Evolutionary conservation across 2,797 vertebrate species (phyloP).

Genomic region (Xiphorhynchus erythropygius): DNA sequence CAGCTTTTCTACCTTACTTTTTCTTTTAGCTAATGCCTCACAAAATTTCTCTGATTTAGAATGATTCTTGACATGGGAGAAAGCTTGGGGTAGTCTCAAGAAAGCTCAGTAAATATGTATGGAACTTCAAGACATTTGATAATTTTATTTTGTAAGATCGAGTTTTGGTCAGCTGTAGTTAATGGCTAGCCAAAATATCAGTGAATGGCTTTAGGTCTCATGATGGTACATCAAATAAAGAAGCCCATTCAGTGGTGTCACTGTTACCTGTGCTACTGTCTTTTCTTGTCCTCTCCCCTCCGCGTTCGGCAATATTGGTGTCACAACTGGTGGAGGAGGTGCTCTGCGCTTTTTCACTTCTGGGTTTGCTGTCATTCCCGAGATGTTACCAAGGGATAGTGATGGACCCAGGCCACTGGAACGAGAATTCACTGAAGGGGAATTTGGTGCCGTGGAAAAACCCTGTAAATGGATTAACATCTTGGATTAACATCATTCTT

Average conservation of each 20-base stretch:
- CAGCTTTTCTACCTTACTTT: neutral
- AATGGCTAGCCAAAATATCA: neutral
- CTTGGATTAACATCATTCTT: conserved; percentile 25
- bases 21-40: neutral
- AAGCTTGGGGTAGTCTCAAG: neutral
- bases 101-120: neutral
- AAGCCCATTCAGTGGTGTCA: neutral
- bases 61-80: neutral
- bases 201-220: neutral
- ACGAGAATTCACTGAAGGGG: conserved; percentile 75
- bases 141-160: neutral
- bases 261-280: conserved; percentile 77
- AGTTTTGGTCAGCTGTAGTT: neutral
- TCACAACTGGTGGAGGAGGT: conserved; percentile 80
- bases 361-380: conserved; percentile 79
- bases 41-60: neutral
- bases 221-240: neutral
- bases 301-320: neutral
- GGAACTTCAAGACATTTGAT: neutral
- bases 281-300: conserved; percentile 42
- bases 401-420: conserved; percentile 84
- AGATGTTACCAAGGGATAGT: conserved; percentile 86
- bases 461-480: conserved; percentile 76
- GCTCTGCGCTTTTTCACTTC: conserved; percentile 90
- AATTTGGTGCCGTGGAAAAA: conserved; percentile 75